Evolutionary conservation across 2,888 invertebrate genomes (phyloP).

Genomic region (Plebejus melissa): DNA sequence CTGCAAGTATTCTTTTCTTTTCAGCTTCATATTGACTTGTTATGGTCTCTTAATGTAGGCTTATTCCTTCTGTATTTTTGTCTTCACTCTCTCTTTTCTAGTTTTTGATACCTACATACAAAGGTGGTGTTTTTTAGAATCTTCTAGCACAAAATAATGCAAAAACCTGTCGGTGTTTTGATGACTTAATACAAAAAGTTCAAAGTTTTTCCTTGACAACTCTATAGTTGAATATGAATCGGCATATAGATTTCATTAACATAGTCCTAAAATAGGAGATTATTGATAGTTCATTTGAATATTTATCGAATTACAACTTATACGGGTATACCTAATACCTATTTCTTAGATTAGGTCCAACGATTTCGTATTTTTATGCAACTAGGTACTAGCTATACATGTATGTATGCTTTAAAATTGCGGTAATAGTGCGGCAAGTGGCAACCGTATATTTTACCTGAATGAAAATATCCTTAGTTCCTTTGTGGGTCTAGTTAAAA

Average conservation of each 20-base stretch:
- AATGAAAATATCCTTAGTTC: neutral
- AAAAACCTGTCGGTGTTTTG: conserved; percentile 7
- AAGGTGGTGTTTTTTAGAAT: neutral
- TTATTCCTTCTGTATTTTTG: too few species aligned
- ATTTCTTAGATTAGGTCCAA: neutral
- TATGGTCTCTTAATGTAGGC: too few species aligned
- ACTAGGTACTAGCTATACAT: too few species aligned
- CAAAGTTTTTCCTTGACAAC: conserved; percentile 47
- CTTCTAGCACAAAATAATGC: neutral
- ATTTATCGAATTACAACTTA: conserved; percentile 8
- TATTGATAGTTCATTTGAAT: conserved; percentile 14
- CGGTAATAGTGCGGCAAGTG: too few species aligned
- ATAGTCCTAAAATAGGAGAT: conserved; percentile 2
- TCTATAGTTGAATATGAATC: neutral
- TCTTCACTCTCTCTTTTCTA: too few species aligned
- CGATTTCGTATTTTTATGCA: neutral
- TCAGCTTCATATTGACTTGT: too few species aligned
- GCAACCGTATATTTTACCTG: neutral
- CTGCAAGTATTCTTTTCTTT: neutral
- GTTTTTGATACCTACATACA: neutral
- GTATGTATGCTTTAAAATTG: too few species aligned
- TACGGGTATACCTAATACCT: neutral
- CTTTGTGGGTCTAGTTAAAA: too few species aligned
- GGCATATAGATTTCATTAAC: conserved; percentile 15
- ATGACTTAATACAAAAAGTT: conserved; percentile 36